Conservation (phyloP, 2,888 invertebrate genomes). For the Hyalella azteca region DNA sequence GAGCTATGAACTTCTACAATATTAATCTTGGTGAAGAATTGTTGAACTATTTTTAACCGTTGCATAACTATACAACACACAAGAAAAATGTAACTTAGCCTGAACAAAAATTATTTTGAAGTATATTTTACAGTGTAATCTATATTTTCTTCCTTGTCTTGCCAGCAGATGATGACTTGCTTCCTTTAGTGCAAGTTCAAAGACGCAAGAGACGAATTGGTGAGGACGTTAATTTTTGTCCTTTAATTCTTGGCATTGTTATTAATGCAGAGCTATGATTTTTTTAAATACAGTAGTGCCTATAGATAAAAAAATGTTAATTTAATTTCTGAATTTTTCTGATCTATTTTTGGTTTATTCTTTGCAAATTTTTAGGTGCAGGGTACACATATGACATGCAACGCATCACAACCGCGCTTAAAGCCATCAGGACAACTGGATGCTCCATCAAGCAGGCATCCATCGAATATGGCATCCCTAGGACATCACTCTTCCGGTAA, state of each 20-base stretch:
- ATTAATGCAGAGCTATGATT: not conserved
- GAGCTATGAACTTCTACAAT: too few relatives aligned
- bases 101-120: too few relatives aligned
- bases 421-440: not conserved
- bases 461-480: slow-evolving; percentile 33
- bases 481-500: slow-evolving; percentile 20
- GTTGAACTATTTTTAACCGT: too few relatives aligned
- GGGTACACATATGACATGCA: slow-evolving; percentile 19
- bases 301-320: not conserved
- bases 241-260: not conserved
- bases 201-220: too few relatives aligned
- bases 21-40: too few relatives aligned
- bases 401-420: slow-evolving; percentile 4
- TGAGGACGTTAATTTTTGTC: too few relatives aligned
- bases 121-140: too few relatives aligned
- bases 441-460: slow-evolving; percentile 35
- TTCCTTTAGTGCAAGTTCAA: too few relatives aligned
- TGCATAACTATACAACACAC: too few relatives aligned
- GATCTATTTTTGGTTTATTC: not conserved
- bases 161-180: too few relatives aligned
- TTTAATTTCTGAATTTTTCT: not conserved
- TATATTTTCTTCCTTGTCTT: too few relatives aligned
- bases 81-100: too few relatives aligned
- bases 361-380: not conserved
- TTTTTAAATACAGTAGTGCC: not conserved